Base-by-base conservation (phyloP, 30 jellyfish, hydroid and myxozoan species). In the Aurelia sp. region DNA sequence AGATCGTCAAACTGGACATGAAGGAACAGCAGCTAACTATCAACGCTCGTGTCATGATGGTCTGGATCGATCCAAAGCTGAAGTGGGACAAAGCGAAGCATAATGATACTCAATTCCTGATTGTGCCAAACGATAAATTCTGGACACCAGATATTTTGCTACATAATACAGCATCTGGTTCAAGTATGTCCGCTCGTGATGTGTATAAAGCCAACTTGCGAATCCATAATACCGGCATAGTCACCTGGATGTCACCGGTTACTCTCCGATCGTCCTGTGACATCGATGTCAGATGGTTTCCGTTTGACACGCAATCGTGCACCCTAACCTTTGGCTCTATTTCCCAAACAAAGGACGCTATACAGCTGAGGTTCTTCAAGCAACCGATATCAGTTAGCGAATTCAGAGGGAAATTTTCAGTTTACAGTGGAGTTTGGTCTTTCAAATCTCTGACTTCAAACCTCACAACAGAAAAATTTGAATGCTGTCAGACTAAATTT, bases 91-190 rank as follows among this genome's bases (percentile, higher is more conserved):
- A 6, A 57, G 0, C 92, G 11, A 41, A 68, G 8, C 79, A 78
- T 61, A 66, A 78, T 20, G 89, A 62, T 21, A 77, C 61, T 40
- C 55, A 44, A 16, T 44, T 27, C 44, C 10, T 89, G n/a, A 74
- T 16, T 22, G 76, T 82, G 4, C 93, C 89, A n/a, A 62, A 19
- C 71, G 52, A 64, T 33, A 31, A 9, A 21, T 82, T 89, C 7
- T 89, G 97, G 97, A 89, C 97, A 17, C 97, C 97, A 4, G 97
- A 89, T 55, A 75, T 89, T 33, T 23, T 89, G 69, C 83, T 89
- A 66, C 67, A 80, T 76, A 89, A 89, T 85, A 81, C 93, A 1
- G 97, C 97, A 31, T 27, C 67, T 6, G 97, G 62, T 17, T 48
- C 55, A 53, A 89, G 97, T 47, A 47, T 69, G 50, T 55, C 87